A percentile compares a stretch with the other conserved stretches of the same genome.
Evolutionary conservation across 2,113 vertebrate species (phyloP).

Genomic region (Prionailurus bengalensis): DNA sequence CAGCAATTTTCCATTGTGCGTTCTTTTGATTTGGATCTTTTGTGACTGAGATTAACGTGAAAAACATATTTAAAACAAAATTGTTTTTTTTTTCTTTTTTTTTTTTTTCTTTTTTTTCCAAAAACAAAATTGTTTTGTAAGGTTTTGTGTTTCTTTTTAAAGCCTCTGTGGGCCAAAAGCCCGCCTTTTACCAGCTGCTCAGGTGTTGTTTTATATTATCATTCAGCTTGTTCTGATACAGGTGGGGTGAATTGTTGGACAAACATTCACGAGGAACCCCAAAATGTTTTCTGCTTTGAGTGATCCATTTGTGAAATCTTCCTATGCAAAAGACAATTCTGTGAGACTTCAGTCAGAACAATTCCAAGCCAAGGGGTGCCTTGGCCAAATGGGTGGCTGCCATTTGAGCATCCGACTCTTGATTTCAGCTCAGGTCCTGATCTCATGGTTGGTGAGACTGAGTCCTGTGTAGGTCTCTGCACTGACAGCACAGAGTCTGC

Average conservation of each 20-base stretch:
- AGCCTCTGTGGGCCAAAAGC: constrained; percentile 67
- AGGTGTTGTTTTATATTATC: constrained; percentile 29
- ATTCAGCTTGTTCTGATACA: neutral
- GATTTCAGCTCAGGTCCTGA: too few relatives aligned
- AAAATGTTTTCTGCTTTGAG: neutral
- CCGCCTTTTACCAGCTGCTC: constrained; percentile 71
- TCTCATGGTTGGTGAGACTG: too few relatives aligned
- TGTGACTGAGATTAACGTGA: constrained; percentile 50
- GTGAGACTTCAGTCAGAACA: neutral
- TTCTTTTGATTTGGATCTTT: constrained; percentile 73
- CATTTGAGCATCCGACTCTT: too few relatives aligned
- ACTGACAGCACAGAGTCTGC: too few relatives aligned
- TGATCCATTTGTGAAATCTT: neutral
- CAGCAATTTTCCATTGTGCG: constrained; percentile 33
- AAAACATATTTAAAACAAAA: constrained; percentile 67
- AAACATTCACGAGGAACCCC: neutral
- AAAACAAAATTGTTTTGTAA: constrained; percentile 55
- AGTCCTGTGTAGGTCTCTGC: too few relatives aligned
- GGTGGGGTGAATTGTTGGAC: neutral
- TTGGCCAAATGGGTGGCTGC: too few relatives aligned
- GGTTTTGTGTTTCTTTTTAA: constrained; percentile 64
- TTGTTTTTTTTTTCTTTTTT: neutral
- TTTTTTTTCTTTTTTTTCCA: too few relatives aligned
- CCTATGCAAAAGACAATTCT: neutral
- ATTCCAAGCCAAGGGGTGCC: neutral